phyloP scores from a whole-genome alignment of 2,113 vertebrate genomes.

The Hyaena hyaena region DNA sequence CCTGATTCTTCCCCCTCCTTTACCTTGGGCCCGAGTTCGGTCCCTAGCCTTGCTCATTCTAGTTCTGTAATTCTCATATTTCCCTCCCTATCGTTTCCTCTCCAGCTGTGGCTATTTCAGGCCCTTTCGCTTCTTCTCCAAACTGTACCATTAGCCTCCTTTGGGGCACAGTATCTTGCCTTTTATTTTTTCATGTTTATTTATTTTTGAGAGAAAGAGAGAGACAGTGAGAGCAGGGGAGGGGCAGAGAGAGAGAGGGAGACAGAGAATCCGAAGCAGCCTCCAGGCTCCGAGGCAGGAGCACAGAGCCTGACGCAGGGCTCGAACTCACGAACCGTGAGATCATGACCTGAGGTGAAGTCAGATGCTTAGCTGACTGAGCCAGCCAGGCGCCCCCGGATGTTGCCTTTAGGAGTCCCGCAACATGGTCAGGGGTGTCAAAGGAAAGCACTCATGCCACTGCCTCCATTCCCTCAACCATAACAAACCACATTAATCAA shows the following conservation, averaged over 20 bases:
- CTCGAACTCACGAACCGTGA: too few relatives aligned
- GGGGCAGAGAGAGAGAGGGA: too few relatives aligned
- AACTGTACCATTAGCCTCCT: background rate
- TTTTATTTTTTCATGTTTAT: too few relatives aligned
- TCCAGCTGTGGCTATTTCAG: background rate
- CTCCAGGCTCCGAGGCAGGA: too few relatives aligned
- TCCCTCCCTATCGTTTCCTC: background rate
- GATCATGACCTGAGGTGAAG: too few relatives aligned
- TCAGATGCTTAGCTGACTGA: too few relatives aligned
- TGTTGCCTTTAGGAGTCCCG: background rate
- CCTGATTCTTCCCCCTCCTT: background rate
- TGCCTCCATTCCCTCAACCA: background rate
- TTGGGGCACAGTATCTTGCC: background rate
- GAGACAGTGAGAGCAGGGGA: too few relatives aligned
- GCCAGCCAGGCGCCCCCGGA: too few relatives aligned
- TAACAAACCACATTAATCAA: background rate
- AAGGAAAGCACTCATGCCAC: too few relatives aligned
- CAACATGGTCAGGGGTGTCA: background rate
- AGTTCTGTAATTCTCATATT: background rate
- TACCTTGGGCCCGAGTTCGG: background rate
- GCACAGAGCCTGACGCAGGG: too few relatives aligned
- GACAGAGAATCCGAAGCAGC: too few relatives aligned
- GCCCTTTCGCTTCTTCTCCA: background rate
- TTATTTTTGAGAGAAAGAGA: too few relatives aligned
- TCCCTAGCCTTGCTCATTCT: background rate